A percentile compares a stretch with the other conserved stretches of the same genome.
Evolutionary conservation across 2,113 vertebrate species (phyloP).

Genomic region (Alces alces): DNA sequence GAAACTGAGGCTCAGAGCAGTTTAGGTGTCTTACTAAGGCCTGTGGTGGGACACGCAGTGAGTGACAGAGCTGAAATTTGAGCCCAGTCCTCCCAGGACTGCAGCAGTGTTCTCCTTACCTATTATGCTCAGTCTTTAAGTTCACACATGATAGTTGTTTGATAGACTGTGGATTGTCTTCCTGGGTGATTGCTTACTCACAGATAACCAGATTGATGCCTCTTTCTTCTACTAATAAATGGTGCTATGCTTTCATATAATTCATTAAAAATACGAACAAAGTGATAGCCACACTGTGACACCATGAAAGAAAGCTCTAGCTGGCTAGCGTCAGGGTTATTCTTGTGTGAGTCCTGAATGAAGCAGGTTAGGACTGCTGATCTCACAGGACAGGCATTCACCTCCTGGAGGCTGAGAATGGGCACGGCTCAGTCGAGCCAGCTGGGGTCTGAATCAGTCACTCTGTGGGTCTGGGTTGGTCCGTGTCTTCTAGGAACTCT

Average conservation of each 20-base stretch:
- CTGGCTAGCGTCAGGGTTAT: not conserved
- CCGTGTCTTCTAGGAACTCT: not conserved
- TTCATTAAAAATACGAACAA: not conserved
- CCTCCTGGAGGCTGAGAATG: not conserved
- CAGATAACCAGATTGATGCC: not conserved
- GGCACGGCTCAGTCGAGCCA: not conserved
- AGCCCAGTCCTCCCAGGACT: not conserved
- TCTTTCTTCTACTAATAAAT: not conserved
- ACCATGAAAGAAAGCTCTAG: not conserved
- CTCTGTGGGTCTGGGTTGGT: not conserved
- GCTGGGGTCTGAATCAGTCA: not conserved
- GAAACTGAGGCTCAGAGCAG: not conserved
- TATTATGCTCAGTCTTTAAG: not conserved
- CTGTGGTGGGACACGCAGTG: not conserved
- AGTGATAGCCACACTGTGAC: not conserved
- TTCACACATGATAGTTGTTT: not conserved
- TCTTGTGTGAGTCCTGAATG: not conserved
- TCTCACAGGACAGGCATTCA: not conserved
- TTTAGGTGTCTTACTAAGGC: not conserved
- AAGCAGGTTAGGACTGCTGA: not conserved
- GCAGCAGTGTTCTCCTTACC: not conserved
- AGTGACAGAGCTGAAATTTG: not conserved
- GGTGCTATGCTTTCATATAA: not conserved
- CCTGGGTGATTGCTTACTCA: not conserved
- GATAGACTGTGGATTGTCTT: not conserved